Evolutionary conservation across 1,140 invertebrate species (phyloP), one percentile per base, ranked within the genome.

Genomic region (Saccostrea glomerata): DNA sequence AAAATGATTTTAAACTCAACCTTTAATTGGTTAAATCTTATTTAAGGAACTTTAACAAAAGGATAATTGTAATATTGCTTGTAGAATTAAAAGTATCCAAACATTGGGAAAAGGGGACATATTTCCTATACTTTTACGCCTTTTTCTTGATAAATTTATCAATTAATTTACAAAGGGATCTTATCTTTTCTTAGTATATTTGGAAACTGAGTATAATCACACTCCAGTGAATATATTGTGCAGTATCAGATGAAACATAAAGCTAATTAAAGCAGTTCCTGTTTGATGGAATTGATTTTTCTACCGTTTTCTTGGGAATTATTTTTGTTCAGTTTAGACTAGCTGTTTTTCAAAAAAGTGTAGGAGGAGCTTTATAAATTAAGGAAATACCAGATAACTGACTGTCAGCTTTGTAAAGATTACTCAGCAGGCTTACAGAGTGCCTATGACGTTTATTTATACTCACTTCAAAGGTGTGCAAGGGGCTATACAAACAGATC

Each of bases 391-490:
- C 30, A 17, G 25, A 77, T 77, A 36, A 12, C 70, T 25, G 25
- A 77, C 70, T 40, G 23, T 77, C 11, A 77, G 30, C 13, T 30
- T 4, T 30, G 60, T 77, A 77, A 40, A 77, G 70, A 77, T 77
- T 77, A 77, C 70, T 2, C 25, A 77, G 70, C 70, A 30, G 70
- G 70, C 13, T 77, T 36, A 13, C 70, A 77, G 11, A 36, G 30
- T 77, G 25, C 30, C 70, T 77, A 77, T 77, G 70, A 77, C 70
- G 70, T 77, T 77, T 77, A 77, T 77, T 77, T 77, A 30, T 77
- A 11, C 70, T 77, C 70, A 77, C 70, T 77, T 77, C 70, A 77
- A 77, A 77, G 70, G 70, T 77, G 70, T 77, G 70, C 70, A 77
- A 66, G 70, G 25, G 70, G 12, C 70, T 77, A 30, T 36, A 77